phyloP scores from a whole-genome alignment of 2,888 invertebrate species.

The Drosophila setosimentum region DNA sequence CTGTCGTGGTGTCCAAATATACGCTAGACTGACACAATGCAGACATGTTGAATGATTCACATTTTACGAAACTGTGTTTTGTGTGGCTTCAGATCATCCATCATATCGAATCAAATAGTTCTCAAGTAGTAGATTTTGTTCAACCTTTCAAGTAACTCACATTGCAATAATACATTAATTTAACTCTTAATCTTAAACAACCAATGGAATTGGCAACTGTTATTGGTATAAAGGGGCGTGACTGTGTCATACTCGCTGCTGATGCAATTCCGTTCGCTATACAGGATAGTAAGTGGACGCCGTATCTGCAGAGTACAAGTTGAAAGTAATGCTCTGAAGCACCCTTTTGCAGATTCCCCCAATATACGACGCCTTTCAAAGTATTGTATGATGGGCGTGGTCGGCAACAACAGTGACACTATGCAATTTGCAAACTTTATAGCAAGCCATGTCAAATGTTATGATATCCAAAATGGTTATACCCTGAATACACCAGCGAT shows the following conservation, averaged over 20 bases:
- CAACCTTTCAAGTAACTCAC: neutral
- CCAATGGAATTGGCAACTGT: slow-evolving; percentile 90
- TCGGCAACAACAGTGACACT: slow-evolving; percentile 96
- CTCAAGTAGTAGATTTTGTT: neutral
- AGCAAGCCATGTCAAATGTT: slow-evolving; percentile 96
- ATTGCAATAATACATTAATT: neutral
- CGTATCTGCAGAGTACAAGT: neutral
- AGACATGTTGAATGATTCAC: neutral
- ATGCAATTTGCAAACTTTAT: slow-evolving; percentile 98
- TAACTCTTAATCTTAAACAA: neutral
- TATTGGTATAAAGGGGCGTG: slow-evolving; percentile 94
- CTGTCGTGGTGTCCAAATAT: slow-evolving; percentile 6
- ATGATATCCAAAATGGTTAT: slow-evolving; percentile 98
- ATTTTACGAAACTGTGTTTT: neutral
- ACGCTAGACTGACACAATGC: neutral
- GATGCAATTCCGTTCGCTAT: slow-evolving; percentile 95
- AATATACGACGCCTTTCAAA: slow-evolving; percentile 95
- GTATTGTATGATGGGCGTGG: slow-evolving; percentile 93
- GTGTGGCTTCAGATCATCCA: neutral
- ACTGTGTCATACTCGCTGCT: slow-evolving; percentile 94
- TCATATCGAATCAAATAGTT: neutral
- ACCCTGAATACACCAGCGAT: slow-evolving; percentile 95
- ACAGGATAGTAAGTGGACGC: slow-evolving; percentile 86
- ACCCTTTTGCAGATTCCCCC: slow-evolving; percentile 89
- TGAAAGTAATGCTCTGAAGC: neutral